phyloP scores from a whole-genome alignment of 2,888 invertebrate genomes.

The Argyresthia goedartella region DNA sequence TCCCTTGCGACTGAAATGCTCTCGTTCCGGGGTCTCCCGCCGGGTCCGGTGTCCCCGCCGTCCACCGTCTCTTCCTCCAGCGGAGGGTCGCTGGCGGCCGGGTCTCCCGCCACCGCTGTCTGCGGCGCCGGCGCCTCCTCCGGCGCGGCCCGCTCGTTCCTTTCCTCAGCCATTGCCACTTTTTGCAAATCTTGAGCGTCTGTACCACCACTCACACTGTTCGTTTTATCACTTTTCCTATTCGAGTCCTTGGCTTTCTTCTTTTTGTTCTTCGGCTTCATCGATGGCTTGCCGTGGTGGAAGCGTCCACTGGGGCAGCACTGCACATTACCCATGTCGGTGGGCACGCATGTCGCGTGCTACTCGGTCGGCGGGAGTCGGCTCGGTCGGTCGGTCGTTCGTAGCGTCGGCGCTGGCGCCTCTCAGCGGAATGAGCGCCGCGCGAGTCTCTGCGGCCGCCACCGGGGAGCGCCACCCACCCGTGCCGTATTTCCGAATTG shows the following conservation, averaged over 20 bases:
- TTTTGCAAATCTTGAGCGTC: constrained; percentile 39
- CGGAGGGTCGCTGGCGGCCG: neutral
- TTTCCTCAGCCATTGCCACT: constrained; percentile 53
- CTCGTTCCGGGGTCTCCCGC: constrained; percentile 29
- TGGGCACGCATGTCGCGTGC: constrained; percentile 62
- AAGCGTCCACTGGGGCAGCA: constrained; percentile 66
- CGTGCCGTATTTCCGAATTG: constrained; percentile 46
- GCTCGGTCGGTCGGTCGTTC: constrained; percentile 66
- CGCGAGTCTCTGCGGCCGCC: constrained; percentile 41
- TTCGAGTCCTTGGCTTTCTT: constrained; percentile 22
- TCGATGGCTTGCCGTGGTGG: constrained; percentile 45
- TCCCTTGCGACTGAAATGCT: constrained; percentile 57
- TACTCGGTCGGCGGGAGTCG: constrained; percentile 55
- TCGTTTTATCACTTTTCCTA: constrained; percentile 37
- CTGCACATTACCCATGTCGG: constrained; percentile 69
- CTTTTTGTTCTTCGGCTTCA: constrained; percentile 43
- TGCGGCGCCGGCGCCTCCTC: constrained; percentile 14
- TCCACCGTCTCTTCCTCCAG: constrained; percentile 18
- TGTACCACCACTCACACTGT: constrained; percentile 47
- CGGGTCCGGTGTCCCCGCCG: constrained; percentile 10
- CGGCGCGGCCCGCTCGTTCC: constrained; percentile 39
- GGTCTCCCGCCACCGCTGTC: constrained; percentile 19
- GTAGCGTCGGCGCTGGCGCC: constrained; percentile 57
- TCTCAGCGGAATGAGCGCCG: constrained; percentile 62
- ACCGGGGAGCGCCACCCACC: constrained; percentile 49